Conservation (phyloP, 2,888 invertebrate species). For the Pyrochroa serraticornis region DNA sequence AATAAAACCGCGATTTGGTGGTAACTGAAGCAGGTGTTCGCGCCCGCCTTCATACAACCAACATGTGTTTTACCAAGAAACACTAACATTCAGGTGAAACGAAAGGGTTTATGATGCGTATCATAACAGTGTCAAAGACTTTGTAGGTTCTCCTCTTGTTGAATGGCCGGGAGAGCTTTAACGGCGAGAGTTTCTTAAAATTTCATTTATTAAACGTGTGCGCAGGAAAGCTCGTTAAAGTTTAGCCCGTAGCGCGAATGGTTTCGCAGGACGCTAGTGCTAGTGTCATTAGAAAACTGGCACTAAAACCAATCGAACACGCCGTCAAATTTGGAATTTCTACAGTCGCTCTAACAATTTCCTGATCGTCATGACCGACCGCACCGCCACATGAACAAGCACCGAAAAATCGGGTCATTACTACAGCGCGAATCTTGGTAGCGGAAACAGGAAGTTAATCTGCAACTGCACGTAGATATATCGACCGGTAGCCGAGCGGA, state of each 20-base stretch:
- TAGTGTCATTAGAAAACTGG: too few species aligned
- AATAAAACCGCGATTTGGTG: too few species aligned
- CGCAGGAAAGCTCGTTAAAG: neutral
- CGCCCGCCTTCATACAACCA: neutral
- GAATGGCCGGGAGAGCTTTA: neutral
- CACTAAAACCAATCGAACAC: too few species aligned
- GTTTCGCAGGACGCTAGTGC: too few species aligned
- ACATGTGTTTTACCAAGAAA: constrained; percentile 9
- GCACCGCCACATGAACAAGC: too few species aligned
- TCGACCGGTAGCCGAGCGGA: constrained; percentile 59
- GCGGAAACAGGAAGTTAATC: constrained; percentile 59
- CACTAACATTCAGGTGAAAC: constrained; percentile 2
- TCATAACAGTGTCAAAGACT: constrained; percentile 7
- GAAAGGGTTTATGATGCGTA: constrained; percentile 6
- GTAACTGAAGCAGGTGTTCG: neutral
- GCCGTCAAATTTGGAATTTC: neutral
- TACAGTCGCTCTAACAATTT: neutral
- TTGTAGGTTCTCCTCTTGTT: neutral
- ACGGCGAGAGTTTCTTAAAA: neutral
- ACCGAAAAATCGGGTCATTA: constrained; percentile 47
- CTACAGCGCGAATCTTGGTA: constrained; percentile 50
- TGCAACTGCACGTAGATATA: constrained; percentile 59
- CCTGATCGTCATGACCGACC: neutral
- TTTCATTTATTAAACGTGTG: neutral
- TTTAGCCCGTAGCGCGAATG: neutral